These are phyloP conservation scores for Polia nebulosa DNA, from an alignment of 2,888 invertebrate genomes.

Conservation along the genomic window DNA sequence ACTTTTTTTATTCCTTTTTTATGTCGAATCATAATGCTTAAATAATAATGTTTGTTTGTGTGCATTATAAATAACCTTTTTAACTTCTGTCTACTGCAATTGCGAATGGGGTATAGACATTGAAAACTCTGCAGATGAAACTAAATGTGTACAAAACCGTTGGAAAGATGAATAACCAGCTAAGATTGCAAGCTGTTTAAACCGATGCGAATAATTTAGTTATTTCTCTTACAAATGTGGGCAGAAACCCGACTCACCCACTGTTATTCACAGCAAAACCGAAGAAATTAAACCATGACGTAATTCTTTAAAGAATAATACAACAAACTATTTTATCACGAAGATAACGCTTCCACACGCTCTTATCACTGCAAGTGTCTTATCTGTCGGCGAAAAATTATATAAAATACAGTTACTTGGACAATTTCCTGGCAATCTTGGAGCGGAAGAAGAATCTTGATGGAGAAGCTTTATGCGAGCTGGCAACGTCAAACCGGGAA, in stretches of 20 bases:
- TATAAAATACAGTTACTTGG: constrained; percentile 32
- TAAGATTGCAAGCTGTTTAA: background rate
- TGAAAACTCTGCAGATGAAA: background rate
- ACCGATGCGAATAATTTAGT: constrained; percentile 4
- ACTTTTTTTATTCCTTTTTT: too few relatives aligned
- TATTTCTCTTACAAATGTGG: background rate
- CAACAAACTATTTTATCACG: constrained; percentile 39
- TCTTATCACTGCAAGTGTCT: constrained; percentile 43
- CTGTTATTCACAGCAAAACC: constrained; percentile 35
- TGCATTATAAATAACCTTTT: too few relatives aligned
- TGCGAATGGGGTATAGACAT: too few relatives aligned
- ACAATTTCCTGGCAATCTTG: constrained; percentile 50
- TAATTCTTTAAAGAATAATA: constrained; percentile 43
- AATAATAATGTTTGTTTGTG: too few relatives aligned
- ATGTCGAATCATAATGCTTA: too few relatives aligned
- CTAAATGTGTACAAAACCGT: background rate
- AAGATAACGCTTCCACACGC: constrained; percentile 16
- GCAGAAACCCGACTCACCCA: background rate
- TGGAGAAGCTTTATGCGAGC: background rate
- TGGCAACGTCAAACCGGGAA: constrained; percentile 12
- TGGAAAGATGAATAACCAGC: background rate
- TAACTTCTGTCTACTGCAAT: too few relatives aligned
- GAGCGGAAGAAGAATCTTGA: constrained; percentile 27
- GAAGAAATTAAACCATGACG: constrained; percentile 44
- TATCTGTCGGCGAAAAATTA: constrained; percentile 23